Conservation (phyloP, 2,888 invertebrate genomes). For the Plagodis pulveraria region DNA sequence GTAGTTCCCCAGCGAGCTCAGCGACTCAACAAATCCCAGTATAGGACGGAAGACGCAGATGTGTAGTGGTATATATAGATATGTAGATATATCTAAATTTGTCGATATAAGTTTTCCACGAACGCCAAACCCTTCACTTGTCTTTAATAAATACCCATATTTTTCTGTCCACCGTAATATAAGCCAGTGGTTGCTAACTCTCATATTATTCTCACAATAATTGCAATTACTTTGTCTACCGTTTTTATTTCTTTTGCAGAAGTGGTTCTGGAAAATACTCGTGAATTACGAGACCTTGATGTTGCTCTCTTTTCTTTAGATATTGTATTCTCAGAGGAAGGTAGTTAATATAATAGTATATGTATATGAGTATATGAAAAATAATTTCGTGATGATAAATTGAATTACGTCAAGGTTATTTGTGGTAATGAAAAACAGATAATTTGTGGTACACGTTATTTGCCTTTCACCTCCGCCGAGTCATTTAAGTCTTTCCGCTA, state of each 20-base stretch:
- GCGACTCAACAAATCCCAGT: too few relatives aligned
- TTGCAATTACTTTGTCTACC: constrained; percentile 49
- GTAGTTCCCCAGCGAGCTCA: too few relatives aligned
- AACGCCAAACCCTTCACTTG: constrained; percentile 50
- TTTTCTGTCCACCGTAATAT: constrained; percentile 57
- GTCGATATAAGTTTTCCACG: constrained; percentile 43
- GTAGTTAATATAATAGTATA: too few relatives aligned
- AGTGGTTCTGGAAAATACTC: constrained; percentile 40
- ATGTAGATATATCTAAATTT: constrained; percentile 3
- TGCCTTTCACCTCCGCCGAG: too few relatives aligned
- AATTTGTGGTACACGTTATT: too few relatives aligned
- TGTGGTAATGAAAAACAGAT: too few relatives aligned
- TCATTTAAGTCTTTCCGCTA: too few relatives aligned
- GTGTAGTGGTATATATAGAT: too few relatives aligned
- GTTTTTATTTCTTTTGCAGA: constrained; percentile 49
- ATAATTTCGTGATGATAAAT: too few relatives aligned
- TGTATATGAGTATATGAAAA: too few relatives aligned
- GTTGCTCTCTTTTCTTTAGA: constrained; percentile 14
- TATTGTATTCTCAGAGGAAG: constrained; percentile 10
- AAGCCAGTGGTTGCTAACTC: constrained; percentile 52
- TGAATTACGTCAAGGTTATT: too few relatives aligned
- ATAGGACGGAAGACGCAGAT: too few relatives aligned
- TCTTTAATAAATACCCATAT: constrained; percentile 69
- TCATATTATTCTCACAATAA: constrained; percentile 61
- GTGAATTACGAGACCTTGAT: constrained; percentile 36